Percentiles rank a stretch among this genome's conserved stretches.
Evolutionary conservation across 2,888 invertebrate genomes (phyloP).

Genomic region (Linnaemya vulpina): DNA sequence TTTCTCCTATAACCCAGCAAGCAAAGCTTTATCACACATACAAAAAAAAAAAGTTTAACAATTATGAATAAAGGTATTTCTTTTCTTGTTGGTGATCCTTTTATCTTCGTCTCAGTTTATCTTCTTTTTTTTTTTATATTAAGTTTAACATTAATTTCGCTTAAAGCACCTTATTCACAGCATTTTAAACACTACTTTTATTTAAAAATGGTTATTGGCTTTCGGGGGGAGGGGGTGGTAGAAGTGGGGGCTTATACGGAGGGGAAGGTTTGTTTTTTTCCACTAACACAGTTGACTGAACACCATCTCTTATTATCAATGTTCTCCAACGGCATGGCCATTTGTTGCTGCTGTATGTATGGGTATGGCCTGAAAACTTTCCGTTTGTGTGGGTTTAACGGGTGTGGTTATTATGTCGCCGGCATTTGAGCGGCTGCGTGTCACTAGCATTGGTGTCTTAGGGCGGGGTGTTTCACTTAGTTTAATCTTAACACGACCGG

Average conservation of each 20-base stretch:
- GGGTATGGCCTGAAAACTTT: constrained; percentile 61
- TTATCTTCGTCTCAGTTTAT: constrained; percentile 21
- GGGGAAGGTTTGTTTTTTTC: neutral
- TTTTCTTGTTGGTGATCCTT: neutral
- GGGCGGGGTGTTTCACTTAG: constrained; percentile 90
- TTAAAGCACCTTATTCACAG: constrained; percentile 72
- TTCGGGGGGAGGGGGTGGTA: neutral
- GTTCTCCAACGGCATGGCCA: constrained; percentile 69
- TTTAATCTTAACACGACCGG: constrained; percentile 91
- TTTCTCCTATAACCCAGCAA: neutral
- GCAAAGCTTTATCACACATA: neutral
- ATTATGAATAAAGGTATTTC: constrained; percentile 5
- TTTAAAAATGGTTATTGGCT: constrained; percentile 27
- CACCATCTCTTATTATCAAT: constrained; percentile 46
- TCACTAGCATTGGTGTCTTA: constrained; percentile 92
- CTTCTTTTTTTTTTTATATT: constrained; percentile 41
- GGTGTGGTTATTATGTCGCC: constrained; percentile 90
- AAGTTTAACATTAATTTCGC: constrained; percentile 66
- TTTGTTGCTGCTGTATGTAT: constrained; percentile 70
- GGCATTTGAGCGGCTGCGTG: constrained; percentile 89
- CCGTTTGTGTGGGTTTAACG: constrained; percentile 71
- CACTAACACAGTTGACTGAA: neutral
- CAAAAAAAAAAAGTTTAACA: constrained; percentile 33
- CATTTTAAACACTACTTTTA: constrained; percentile 68
- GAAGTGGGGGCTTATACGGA: constrained; percentile 19